These are phyloP conservation scores for Stegana nigrithorax DNA, from an alignment of 2,888 invertebrate genomes.

Conservation along the genomic window DNA sequence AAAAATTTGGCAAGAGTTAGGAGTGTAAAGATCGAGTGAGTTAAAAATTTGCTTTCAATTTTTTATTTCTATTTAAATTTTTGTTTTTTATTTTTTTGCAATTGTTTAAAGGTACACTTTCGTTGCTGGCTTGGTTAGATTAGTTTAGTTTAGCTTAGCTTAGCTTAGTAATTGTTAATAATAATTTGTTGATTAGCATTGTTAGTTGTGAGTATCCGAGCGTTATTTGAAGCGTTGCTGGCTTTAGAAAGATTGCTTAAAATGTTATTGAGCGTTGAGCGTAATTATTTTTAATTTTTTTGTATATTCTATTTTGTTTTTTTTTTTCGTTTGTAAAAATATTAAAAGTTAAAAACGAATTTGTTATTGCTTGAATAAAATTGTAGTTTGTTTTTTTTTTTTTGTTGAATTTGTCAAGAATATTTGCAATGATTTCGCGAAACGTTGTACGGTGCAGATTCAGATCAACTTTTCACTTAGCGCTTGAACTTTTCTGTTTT, in stretches of 20 bases:
- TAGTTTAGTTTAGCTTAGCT: no score
- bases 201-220: neutral
- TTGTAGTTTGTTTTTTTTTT: constrained; percentile 21
- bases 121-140: constrained; percentile 31
- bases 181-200: neutral
- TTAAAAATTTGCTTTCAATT: constrained; percentile 35
- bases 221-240: constrained; percentile 2
- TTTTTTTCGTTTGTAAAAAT: constrained; percentile 1
- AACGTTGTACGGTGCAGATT: no score
- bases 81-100: constrained; percentile 7
- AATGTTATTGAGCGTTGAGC: constrained; percentile 17
- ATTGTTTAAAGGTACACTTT: constrained; percentile 49
- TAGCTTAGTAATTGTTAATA: neutral
- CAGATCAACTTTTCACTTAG: no score
- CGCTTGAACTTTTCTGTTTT: no score
- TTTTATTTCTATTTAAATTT: constrained; percentile 9
- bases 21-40: constrained; percentile 25
- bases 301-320: constrained; percentile 22
- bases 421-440: neutral
- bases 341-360: neutral
- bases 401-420: constrained; percentile 13
- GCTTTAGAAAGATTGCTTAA: neutral
- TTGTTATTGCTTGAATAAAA: constrained; percentile 21
- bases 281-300: constrained; percentile 39
- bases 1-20: constrained; percentile 50